Evolutionary conservation across 2,888 invertebrate genomes (phyloP), one percentile per base, ranked within the genome.

Genomic region (Idaea biselata): DNA sequence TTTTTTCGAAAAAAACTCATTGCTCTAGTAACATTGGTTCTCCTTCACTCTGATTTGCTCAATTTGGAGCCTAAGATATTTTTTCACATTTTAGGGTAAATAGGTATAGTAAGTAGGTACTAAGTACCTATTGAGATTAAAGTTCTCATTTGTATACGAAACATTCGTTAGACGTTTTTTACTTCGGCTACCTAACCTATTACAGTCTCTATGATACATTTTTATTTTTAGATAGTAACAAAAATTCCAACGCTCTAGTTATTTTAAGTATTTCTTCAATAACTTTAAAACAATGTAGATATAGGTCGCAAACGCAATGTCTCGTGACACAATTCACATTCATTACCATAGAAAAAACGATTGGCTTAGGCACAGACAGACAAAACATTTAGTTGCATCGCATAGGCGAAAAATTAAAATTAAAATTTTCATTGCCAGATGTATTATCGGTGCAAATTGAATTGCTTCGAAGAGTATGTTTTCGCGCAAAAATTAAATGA

Each of bases 311-410:
- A 25, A 25, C 25, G 44, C 44, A 44, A 44, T 25, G 25, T 44
- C 44, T 44, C 8, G 11, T 11, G 14, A 55, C 18, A 11, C 16
- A 31, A 53, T 69, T 65, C 55, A 61, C 25, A 60, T 18, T 68
- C 25, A 60, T 18, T 68, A 69, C 69, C 60, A 70, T 71, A 73
- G 64, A 69, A 60, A 65, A 70, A 68, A 44, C 65, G 64, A 61
- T 67, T 72, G 74, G 67, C 72, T 59, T 66, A 25, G 5, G 3
- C 25, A 25, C 25, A 25, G 1, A 72, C 73, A 77, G 77, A 77
- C 74, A 75, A 74, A 77, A 77, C 73, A 77, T 62, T 7, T 11
- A 33, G 33, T 33, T 44, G 44, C 7, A 11, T 25, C 3, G 25
- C 5, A 14, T 44, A 44, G 44, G 11, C 8, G 44, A 14, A 44